Base-by-base conservation (phyloP, 2,888 invertebrate genomes). In the Norana najaformis region DNA sequence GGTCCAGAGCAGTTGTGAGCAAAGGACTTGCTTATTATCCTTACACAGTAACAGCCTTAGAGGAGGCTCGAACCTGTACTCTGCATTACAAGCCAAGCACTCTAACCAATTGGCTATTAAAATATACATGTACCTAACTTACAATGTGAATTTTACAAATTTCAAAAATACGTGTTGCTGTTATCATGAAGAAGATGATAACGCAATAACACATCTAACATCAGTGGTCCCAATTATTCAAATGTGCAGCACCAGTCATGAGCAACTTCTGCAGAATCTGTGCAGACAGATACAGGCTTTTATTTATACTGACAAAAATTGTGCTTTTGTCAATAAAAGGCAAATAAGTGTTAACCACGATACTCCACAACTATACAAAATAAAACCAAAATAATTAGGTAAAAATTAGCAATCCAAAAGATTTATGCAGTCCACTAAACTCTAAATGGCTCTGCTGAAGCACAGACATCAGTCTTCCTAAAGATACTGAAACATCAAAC, bases 211-310 rank as follows among this genome's bases (percentile, higher is more conserved):
- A 69, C 20, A 53, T 30, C 30, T n/a, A n/a, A 69, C 53, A 69
- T n/a, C 69, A 69, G 11, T 69, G 69, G 69, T 69, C 69, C 69
- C 69, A 69, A 69, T n/a, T 69, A 69, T 69, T 69, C 69, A 69
- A 69, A 30, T n/a, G n/a, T 69, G 30, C 30, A 69, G 69, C 69
- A 69, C 69, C 69, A 69, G 69, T n/a, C 13, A 69, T 69, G 69
- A 69, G 69, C 69, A 69, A 69, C 69, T 47, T 69, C 69, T n/a
- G 16, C 69, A 69, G 47, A 47, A 41, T n/a, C 69, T 69, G 30
- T 11, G 8, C n/a, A 11, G 8, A 69, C 2, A n/a, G 69, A 53
- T 53, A 53, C 16, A 16, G 16, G 5, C 8, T 69, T n/a, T 8
- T 69, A n/a, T 69, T 69, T n/a, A 69, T 69, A n/a, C n/a, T 13